Base-by-base conservation (phyloP, 2,113 vertebrate genomes). In the Chloebia gouldiae region DNA sequence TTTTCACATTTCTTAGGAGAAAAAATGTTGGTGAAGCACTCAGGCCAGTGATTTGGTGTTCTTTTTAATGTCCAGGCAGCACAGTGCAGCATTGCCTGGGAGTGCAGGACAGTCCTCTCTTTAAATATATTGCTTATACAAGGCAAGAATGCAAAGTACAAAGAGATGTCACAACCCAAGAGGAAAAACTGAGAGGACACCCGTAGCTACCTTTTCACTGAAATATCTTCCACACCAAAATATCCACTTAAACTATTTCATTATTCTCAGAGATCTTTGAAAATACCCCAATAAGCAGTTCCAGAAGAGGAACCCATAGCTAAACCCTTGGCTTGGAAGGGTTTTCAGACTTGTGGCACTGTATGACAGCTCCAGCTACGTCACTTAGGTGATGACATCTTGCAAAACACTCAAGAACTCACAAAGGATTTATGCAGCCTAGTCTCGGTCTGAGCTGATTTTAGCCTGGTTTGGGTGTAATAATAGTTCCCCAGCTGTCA, bases 201-300 rank as follows among this genome's bases (percentile, higher is more conserved):
- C 17, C 9, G 7, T 25, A 10, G 6, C 14, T 75, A 18, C 13
- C 2, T 50, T n/a, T 35, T 53, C 39, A 57, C 5, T 39, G 12
- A 57, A 80, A 22, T 27, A 13, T 42, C 35, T 47, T 50, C n/a
- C 8, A 49, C 28, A 28, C 3, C 15, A 49, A 80, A 86, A 60
- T 25, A 18, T 33, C 30, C 20, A 15, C 16, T 60, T 24, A 21
- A 18, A 35, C 3, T 57, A 19, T 35, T 78, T 23, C 23, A 75
- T 65, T 11, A 9, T 64, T 77, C 25, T 42, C 8, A 33, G 30
- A 86, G 35, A 7, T 37, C 4, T 49, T 45, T 91, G 15, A 35
- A 81, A 73, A 70, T 6, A 24, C 2, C 5, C 7, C 5, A 2
- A 0, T 4, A 4, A 18, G 4, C 5, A 24, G 68, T 72, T 77